Base-by-base conservation (phyloP, 2,113 vertebrate species). In the Panurus biarmicus region DNA sequence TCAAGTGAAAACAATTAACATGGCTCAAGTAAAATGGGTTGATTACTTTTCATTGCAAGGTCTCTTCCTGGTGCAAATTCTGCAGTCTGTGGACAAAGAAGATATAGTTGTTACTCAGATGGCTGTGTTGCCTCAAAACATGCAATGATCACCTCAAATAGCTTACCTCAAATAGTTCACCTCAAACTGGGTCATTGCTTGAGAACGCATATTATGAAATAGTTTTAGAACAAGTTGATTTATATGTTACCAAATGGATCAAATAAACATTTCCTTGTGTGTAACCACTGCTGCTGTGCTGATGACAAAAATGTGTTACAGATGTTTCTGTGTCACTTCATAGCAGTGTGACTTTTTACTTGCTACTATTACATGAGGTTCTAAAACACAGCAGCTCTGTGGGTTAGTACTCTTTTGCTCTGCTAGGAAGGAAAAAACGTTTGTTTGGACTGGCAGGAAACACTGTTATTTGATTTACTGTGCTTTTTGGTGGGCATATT, bases 371-470 rank as follows among this genome's bases (percentile, higher is more conserved):
- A 72, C 87, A 80, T 40, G 86, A 74, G 90, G 66, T 65, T 75
- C 73, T 93, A 82, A 94, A 95, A 70, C 44, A 70, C 78, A 75
- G 66, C 45, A 91, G 56, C 83, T 92, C 71, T 91, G 62, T 77
- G 85, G 76, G 88, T 95, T 82, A 96, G 62, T 57, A 50, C 61
- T 86, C 73, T 74, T 61, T 85, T 94, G 64, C 88, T 95, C 56
- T 56, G 69, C 85, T 96, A 89, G 81, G 69, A 92, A 72, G 54
- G 85, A 71, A 60, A 94, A 96, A 96, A 42, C 14, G 8, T 91
- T 87, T 96, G 85, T 93, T 94, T 95, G 72, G 65, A 73, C 65
- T 96, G 96, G 87, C 72, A 92, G 90, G 71, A 78, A 91, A 40
- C 16, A 42, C 77, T 91, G 14, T 81, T 82, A 44, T 71, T 94